Percentiles rank a stretch among this genome's conserved stretches.
phyloP scores from a whole-genome alignment of 2,113 vertebrate genomes.

The Myiopsitta monachus region DNA sequence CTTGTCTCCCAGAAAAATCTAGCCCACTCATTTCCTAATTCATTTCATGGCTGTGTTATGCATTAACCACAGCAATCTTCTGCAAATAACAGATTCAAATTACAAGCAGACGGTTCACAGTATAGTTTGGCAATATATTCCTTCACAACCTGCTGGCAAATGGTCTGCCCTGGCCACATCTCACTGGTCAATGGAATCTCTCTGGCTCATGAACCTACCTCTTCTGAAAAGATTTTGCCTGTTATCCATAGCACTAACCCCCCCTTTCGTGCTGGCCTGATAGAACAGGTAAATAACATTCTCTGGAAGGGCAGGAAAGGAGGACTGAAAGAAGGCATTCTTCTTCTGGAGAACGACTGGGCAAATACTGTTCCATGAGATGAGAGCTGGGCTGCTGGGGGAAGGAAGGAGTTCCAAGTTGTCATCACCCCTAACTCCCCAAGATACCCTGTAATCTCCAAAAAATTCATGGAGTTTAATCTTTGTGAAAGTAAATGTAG shows the following conservation, averaged over 20 bases:
- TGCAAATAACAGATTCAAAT: background rate
- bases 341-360: background rate
- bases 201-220: background rate
- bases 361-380: background rate
- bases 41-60: background rate
- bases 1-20: background rate
- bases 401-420: background rate
- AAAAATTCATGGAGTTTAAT: background rate
- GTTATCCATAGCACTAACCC: background rate
- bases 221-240: background rate
- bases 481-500: background rate
- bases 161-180: background rate
- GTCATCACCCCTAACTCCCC: background rate
- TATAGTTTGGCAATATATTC: accelerated
- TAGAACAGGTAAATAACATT: background rate
- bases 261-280: background rate
- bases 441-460: background rate
- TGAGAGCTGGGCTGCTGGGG: background rate
- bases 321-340: background rate
- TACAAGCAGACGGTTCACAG: background rate
- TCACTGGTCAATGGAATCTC: background rate
- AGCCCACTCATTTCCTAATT: background rate
- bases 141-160: background rate
- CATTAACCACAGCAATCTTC: accelerated
- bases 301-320: background rate